Conservation (phyloP, 1,140 invertebrate species). For the Brachionus plicatilis region DNA sequence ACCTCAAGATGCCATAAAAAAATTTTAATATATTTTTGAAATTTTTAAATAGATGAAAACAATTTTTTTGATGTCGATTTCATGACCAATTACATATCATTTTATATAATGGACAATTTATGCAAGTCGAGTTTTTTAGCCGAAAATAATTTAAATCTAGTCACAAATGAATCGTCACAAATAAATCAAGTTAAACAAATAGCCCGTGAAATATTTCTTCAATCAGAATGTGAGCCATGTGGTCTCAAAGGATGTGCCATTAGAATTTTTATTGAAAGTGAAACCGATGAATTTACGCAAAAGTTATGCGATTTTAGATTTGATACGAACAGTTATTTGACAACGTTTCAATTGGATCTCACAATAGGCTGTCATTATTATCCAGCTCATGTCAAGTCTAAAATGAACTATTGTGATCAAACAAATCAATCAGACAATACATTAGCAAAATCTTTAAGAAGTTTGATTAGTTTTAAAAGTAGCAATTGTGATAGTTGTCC, state of each 20-base stretch:
- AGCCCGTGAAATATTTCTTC: conserved; percentile 12
- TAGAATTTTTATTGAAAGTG: neutral
- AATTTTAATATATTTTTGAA: neutral
- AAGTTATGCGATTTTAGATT: neutral
- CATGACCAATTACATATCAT: conserved; percentile 27
- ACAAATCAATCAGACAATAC: neutral
- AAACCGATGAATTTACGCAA: neutral
- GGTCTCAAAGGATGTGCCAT: conserved; percentile 12
- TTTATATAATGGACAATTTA: neutral
- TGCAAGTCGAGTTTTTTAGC: neutral
- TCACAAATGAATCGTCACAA: neutral
- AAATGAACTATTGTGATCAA: neutral
- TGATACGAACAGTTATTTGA: neutral
- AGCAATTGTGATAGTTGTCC: neutral
- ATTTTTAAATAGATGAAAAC: neutral
- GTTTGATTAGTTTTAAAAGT: neutral
- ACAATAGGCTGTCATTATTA: neutral
- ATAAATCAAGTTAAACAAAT: neutral
- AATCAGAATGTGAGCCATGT: conserved; percentile 10
- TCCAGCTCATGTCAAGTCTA: neutral
- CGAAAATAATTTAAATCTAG: neutral
- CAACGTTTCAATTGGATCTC: neutral
- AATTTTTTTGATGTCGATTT: neutral
- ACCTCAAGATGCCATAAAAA: no score
- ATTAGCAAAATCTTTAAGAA: neutral